A percentile compares a stretch with the other conserved stretches of the same genome.
These are phyloP conservation scores for Capitella teleta DNA, from an alignment of 1,140 invertebrate genomes.

Conservation along the genomic window DNA sequence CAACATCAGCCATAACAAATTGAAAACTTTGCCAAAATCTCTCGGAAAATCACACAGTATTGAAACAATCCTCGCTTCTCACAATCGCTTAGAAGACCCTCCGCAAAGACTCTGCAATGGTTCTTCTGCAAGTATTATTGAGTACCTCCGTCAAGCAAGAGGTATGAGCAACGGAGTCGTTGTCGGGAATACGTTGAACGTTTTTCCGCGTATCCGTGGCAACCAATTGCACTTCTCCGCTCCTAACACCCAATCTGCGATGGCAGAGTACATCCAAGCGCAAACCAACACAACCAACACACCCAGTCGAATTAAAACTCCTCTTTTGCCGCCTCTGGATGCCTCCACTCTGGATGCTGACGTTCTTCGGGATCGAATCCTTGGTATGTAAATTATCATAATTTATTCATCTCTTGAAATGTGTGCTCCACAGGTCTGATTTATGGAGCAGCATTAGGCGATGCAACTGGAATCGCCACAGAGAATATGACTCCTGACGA, in stretches of 20 bases:
- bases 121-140: constrained; percentile 26
- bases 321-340: constrained; percentile 32
- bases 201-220: constrained; percentile 30
- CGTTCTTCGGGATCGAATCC: constrained; percentile 32
- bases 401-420: background rate
- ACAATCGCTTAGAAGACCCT: constrained; percentile 29
- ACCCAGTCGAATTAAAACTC: constrained; percentile 36
- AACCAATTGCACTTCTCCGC: constrained; percentile 30
- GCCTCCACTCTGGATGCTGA: constrained; percentile 25
- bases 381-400: constrained; percentile 21
- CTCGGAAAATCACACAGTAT: constrained; percentile 26
- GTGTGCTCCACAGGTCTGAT: constrained; percentile 27
- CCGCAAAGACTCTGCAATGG: constrained; percentile 35
- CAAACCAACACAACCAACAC: constrained; percentile 40
- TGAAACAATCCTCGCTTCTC: constrained; percentile 25
- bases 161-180: background rate
- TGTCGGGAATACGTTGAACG: constrained; percentile 18
- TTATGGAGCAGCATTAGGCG: constrained; percentile 42
- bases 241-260: constrained; percentile 35
- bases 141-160: background rate
- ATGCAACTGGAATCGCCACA: constrained; percentile 39
- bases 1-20: constrained; percentile 36
- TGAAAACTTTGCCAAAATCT: constrained; percentile 29
- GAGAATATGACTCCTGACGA: constrained; percentile 36
- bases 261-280: constrained; percentile 38